phyloP scores from a whole-genome alignment of 2,113 vertebrate genomes.

The Gila orcuttii region DNA sequence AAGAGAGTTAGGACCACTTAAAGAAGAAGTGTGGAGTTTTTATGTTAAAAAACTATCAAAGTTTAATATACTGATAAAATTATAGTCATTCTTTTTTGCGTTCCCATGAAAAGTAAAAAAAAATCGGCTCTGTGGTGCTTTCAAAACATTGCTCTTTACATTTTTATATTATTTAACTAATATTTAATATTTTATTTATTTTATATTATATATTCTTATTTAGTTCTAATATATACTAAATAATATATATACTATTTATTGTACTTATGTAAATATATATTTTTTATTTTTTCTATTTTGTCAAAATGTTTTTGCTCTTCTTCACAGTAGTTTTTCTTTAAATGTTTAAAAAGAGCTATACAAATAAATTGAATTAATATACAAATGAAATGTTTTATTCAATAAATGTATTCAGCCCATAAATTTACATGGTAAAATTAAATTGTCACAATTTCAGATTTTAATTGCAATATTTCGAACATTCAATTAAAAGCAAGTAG shows the following conservation, averaged over 20 bases:
- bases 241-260: not conserved
- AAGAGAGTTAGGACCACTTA: not conserved
- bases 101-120: not conserved
- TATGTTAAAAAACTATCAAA: conserved; percentile 26
- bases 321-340: not conserved
- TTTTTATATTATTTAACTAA: not conserved
- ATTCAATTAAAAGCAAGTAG: not conserved
- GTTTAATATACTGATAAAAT: not conserved
- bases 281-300: not conserved
- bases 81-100: not conserved
- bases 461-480: no score
- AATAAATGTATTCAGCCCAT: no score
- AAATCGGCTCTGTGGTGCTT: not conserved
- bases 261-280: not conserved
- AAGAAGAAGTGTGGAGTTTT: not conserved
- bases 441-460: not conserved
- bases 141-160: not conserved
- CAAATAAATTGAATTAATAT: not conserved
- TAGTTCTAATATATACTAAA: not conserved
- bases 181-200: not conserved
- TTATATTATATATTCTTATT: not conserved
- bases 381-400: not conserved
- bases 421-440: not conserved
- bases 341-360: not conserved
- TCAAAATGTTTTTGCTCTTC: not conserved